Conservation (phyloP, 2,797 vertebrate genomes). For the Spinus pinus region DNA sequence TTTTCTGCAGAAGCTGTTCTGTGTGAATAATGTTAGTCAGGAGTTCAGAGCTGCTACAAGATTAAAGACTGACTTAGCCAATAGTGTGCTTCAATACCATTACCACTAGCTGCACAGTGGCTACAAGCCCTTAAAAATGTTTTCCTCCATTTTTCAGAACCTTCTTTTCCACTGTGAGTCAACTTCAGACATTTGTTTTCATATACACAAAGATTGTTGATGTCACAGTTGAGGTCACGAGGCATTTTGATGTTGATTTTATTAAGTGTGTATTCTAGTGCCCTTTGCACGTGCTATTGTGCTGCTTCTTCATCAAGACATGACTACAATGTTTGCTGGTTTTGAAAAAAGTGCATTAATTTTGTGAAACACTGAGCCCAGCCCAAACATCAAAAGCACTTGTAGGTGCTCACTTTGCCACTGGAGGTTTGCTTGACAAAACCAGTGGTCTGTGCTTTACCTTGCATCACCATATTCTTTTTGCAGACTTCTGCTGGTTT, state of each 20-base stretch:
- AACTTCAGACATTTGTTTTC: background rate
- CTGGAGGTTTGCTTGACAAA: background rate
- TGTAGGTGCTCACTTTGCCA: background rate
- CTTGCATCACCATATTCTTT: background rate
- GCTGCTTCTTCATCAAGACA: background rate
- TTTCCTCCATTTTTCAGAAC: background rate
- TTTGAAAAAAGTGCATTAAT: slow-evolving; percentile 21
- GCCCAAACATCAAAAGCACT: slow-evolving; percentile 33
- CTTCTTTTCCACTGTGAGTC: background rate
- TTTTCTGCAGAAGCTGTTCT: background rate
- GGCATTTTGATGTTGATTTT: background rate
- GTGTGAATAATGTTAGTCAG: background rate
- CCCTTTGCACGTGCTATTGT: background rate
- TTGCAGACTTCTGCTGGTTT: background rate
- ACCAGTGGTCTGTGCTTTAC: background rate
- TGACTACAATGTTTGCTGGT: background rate
- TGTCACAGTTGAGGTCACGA: background rate
- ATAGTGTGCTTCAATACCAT: background rate
- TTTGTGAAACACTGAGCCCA: slow-evolving; percentile 5
- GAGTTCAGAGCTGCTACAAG: background rate
- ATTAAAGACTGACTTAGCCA: background rate
- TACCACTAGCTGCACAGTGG: background rate
- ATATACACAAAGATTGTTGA: background rate
- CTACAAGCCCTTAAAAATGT: background rate
- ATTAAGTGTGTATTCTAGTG: background rate